phyloP scores from a whole-genome alignment of 2,888 invertebrate genomes.

The Euzophera pinguis region DNA sequence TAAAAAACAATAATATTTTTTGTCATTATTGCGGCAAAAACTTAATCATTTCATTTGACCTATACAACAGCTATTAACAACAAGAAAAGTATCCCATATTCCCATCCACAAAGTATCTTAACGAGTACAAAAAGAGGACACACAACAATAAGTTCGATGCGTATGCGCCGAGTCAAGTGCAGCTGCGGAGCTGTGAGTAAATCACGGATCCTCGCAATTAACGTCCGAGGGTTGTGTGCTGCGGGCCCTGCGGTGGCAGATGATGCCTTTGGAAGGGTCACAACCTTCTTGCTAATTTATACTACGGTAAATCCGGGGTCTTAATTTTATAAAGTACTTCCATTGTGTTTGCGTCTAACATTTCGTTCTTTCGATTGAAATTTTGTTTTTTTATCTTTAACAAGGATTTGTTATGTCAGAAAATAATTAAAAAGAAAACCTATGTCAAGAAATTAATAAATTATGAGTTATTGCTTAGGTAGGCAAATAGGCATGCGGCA shows the following conservation, averaged over 20 bases:
- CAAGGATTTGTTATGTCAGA: no score
- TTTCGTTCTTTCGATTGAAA: no score
- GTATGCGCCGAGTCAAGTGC: slow-evolving; percentile 49
- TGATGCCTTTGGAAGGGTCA: slow-evolving; percentile 2
- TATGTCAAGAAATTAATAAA: no score
- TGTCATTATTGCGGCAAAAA: not conserved
- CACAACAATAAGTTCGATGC: slow-evolving; percentile 9
- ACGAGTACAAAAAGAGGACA: slow-evolving; percentile 4
- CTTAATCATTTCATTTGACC: not conserved
- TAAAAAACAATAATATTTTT: not conserved
- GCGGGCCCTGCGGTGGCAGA: slow-evolving; percentile 17
- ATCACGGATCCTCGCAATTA: slow-evolving; percentile 64
- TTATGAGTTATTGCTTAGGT: no score
- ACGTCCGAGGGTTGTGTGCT: slow-evolving; percentile 44
- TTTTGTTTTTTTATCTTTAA: no score
- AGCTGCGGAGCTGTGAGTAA: slow-evolving; percentile 64
- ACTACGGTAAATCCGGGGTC: no score
- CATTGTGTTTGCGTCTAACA: no score
- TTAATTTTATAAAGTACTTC: no score
- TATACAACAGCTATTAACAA: not conserved
- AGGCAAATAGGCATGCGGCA: no score
- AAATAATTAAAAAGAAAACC: no score
- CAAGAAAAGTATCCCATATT: not conserved
- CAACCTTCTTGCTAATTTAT: not conserved
- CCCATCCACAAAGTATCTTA: slow-evolving; percentile 2